phyloP scores from a whole-genome alignment of 2,113 vertebrate species.

The Gobio gobio region DNA sequence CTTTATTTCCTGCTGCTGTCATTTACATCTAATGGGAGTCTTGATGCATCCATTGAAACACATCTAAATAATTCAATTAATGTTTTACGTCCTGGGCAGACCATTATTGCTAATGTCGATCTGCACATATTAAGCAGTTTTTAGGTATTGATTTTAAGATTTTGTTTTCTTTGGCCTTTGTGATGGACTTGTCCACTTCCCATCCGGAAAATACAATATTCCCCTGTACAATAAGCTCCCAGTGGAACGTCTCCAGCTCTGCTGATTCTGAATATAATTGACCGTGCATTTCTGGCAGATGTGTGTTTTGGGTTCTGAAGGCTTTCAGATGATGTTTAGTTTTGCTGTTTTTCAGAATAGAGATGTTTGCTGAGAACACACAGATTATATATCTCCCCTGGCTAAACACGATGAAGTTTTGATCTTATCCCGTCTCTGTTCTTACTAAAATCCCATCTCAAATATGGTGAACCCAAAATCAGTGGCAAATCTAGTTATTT shows the following conservation, averaged over 20 bases:
- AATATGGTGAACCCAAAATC: neutral
- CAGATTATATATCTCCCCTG: constrained; percentile 21
- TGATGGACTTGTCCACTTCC: constrained; percentile 7
- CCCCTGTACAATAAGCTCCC: neutral
- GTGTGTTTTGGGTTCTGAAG: constrained; percentile 17
- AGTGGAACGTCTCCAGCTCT: neutral
- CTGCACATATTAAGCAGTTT: constrained; percentile 19
- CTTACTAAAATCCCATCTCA: neutral
- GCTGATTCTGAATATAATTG: neutral
- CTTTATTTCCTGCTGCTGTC: neutral
- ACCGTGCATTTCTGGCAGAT: constrained; percentile 1
- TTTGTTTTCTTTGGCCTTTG: constrained; percentile 15
- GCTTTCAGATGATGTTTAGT: constrained; percentile 10
- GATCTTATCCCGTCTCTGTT: neutral
- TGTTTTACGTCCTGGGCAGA: constrained; percentile 8
- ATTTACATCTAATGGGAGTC: constrained; percentile 17
- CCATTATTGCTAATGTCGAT: constrained; percentile 52
- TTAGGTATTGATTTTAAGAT: constrained; percentile 47
- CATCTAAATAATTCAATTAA: constrained; percentile 49
- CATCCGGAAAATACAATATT: neutral
- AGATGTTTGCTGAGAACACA: constrained; percentile 38
- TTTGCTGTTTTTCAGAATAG: constrained; percentile 14
- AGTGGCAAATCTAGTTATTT: neutral
- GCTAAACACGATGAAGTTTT: constrained; percentile 1
- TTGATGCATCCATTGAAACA: constrained; percentile 16